Conservation (phyloP, 2,113 vertebrate genomes). For the Narcine bancroftii region DNA sequence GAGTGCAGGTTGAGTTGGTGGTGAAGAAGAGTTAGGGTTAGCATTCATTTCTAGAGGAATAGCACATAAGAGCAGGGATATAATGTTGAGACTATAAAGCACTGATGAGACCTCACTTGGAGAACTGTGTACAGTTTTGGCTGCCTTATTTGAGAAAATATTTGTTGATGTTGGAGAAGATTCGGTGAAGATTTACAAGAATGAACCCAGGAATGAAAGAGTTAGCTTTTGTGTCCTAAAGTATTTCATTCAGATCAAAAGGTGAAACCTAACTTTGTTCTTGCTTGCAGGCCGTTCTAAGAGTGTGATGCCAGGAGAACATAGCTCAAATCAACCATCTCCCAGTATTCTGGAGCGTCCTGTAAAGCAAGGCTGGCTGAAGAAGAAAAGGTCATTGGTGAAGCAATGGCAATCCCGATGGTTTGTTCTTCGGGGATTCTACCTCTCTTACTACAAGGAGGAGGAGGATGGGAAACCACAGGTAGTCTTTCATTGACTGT, state of each 20-base stretch:
- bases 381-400: conserved; percentile 84
- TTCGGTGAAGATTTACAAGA: too few species aligned
- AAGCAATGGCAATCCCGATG: conserved; percentile 91
- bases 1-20: too few species aligned
- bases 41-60: too few species aligned
- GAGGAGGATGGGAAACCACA: conserved; percentile 75
- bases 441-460: conserved; percentile 83
- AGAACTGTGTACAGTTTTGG: too few species aligned
- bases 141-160: too few species aligned
- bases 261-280: conserved; percentile 12
- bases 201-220: too few species aligned
- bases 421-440: conserved; percentile 76
- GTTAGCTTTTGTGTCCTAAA: too few species aligned
- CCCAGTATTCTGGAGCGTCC: conserved; percentile 66
- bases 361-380: conserved; percentile 83
- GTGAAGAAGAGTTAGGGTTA: too few species aligned
- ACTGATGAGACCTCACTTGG: too few species aligned
- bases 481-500: conserved; percentile 52
- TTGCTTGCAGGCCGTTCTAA: conserved; percentile 68
- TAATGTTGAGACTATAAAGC: too few species aligned
- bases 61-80: too few species aligned
- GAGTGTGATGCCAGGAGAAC: conserved; percentile 74
- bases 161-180: too few species aligned
- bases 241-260: not conserved
- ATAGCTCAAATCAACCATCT: conserved; percentile 42